These are phyloP conservation scores for Trypoxylon attenuatum DNA, from an alignment of 2,888 invertebrate species.

Conservation along the genomic window DNA sequence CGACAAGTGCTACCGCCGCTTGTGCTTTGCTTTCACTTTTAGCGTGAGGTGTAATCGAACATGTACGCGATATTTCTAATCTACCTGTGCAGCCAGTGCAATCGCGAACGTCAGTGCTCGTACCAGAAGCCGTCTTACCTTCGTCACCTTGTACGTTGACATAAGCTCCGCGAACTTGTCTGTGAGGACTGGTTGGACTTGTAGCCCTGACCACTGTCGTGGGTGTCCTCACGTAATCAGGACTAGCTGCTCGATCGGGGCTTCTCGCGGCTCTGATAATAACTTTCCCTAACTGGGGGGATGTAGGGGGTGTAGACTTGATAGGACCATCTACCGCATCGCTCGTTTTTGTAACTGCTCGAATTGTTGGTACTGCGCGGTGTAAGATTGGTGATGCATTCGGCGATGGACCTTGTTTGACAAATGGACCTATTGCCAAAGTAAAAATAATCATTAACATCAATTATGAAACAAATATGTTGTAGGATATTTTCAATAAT, in stretches of 20 bases:
- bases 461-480: too few relatives aligned
- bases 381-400: slow-evolving; percentile 76
- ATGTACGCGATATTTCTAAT: slow-evolving; percentile 55
- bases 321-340: slow-evolving; percentile 75
- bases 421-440: slow-evolving; percentile 78
- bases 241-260: slow-evolving; percentile 67
- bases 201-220: slow-evolving; percentile 80
- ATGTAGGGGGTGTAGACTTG: slow-evolving; percentile 75
- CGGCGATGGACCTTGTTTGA: slow-evolving; percentile 78
- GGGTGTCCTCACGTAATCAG: slow-evolving; percentile 75
- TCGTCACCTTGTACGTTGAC: slow-evolving; percentile 84
- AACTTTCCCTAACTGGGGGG: slow-evolving; percentile 81
- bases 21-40: slow-evolving; percentile 29
- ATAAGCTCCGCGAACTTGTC: slow-evolving; percentile 79
- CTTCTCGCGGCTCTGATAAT: slow-evolving; percentile 78
- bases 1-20: slow-evolving; percentile 19
- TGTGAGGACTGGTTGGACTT: slow-evolving; percentile 73
- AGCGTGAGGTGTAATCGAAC: slow-evolving; percentile 12
- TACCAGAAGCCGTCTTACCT: slow-evolving; percentile 78
- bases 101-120: slow-evolving; percentile 56
- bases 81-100: slow-evolving; percentile 65
- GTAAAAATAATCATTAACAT: too few relatives aligned
- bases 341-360: slow-evolving; percentile 70
- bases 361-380: slow-evolving; percentile 72
- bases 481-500: too few relatives aligned